These are phyloP conservation scores for Perca flavescens DNA, from an alignment of 2,113 vertebrate species.

Conservation along the genomic window DNA sequence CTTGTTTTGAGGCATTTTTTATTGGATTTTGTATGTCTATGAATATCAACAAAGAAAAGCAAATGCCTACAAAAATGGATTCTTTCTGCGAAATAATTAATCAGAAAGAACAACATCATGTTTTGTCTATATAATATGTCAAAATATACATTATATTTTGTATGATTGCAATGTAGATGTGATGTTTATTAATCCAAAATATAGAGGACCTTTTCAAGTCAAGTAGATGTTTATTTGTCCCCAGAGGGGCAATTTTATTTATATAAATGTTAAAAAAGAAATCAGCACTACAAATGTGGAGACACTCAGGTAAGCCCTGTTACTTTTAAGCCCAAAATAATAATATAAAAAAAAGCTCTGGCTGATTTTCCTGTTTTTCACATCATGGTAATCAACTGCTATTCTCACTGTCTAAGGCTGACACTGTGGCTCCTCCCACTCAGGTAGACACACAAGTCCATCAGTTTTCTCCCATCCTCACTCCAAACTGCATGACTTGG, in stretches of 20 bases:
- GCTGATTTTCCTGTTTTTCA: conserved; percentile 18
- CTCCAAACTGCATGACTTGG: conserved; percentile 60
- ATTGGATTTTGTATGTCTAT: conserved; percentile 20
- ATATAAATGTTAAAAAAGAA: neutral
- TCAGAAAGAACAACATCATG: neutral
- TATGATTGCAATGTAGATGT: neutral
- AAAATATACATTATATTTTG: neutral
- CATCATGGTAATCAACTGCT: conserved; percentile 15
- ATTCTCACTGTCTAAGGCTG: conserved; percentile 22
- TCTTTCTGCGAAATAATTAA: neutral
- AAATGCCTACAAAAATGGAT: neutral
- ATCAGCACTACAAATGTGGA: neutral
- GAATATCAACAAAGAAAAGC: conserved; percentile 37
- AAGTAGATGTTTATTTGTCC: too few species aligned
- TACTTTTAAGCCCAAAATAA: neutral
- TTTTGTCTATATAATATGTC: neutral
- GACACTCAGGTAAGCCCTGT: neutral
- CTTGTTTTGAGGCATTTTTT: conserved; percentile 23
- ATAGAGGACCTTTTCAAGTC: neutral
- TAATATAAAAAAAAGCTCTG: neutral
- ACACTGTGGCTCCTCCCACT: conserved; percentile 67
- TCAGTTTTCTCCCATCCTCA: conserved; percentile 62
- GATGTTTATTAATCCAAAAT: neutral
- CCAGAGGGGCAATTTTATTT: too few species aligned
- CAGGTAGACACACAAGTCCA: conserved; percentile 68